phyloP scores from a whole-genome alignment of 2,888 invertebrate genomes.

The Lasioglossum zephyrum region DNA sequence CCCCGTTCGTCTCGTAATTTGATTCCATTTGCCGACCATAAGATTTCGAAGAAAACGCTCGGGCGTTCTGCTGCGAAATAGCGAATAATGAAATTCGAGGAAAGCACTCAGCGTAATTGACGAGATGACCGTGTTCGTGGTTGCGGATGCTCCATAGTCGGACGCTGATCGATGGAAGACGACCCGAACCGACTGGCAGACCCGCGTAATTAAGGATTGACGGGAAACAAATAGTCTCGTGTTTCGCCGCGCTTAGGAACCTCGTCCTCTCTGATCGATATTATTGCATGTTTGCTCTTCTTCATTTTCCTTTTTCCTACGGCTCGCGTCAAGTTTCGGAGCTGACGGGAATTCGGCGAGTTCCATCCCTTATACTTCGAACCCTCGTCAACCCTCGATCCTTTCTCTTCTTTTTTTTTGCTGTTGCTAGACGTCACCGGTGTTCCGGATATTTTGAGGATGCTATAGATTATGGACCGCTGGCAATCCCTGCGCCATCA shows the following conservation, averaged over 20 bases:
- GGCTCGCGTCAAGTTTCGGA: not conserved
- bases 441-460: not conserved
- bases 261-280: conserved; percentile 26
- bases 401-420: not conserved
- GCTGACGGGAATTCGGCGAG: conserved; percentile 7
- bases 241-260: not conserved
- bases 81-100: conserved; percentile 6
- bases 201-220: conserved; percentile 31
- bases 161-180: conserved; percentile 24
- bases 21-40: not conserved
- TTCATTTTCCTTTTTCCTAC: not conserved
- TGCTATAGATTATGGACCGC: not conserved
- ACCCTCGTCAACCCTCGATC: conserved; percentile 34
- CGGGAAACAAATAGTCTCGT: conserved; percentile 14
- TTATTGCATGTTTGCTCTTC: not conserved
- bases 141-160: not conserved
- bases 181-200: not conserved
- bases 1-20: not conserved
- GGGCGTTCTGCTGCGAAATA: not conserved
- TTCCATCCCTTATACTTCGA: conserved; percentile 4
- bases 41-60: not conserved
- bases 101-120: conserved; percentile 40
- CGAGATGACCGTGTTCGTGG: not conserved
- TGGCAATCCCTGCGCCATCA: not conserved
- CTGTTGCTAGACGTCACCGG: conserved; percentile 7